Conservation (phyloP, 2,113 vertebrate species). For the Lepisosteus oculatus region DNA sequence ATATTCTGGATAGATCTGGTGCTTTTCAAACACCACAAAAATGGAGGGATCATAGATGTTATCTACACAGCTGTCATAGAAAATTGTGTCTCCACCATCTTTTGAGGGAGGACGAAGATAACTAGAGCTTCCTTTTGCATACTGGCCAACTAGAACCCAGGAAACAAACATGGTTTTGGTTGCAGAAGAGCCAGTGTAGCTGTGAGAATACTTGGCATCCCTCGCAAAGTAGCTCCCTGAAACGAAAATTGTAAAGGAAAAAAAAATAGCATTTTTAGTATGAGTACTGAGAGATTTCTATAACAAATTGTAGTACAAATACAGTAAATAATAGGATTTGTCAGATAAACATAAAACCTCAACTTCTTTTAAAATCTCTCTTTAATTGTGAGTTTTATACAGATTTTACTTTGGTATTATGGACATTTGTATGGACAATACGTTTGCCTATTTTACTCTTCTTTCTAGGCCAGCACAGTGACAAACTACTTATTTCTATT, state of each 20-base stretch:
- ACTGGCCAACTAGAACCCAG: constrained; percentile 83
- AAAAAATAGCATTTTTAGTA: not conserved
- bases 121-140: constrained; percentile 54
- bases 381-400: no score
- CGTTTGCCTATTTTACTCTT: no score
- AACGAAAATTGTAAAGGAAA: constrained; percentile 10
- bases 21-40: constrained; percentile 87
- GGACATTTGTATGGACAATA: no score
- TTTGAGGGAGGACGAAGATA: constrained; percentile 75
- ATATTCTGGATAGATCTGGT: constrained; percentile 90
- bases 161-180: constrained; percentile 74
- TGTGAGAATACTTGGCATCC: constrained; percentile 78
- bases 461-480: no score
- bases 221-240: constrained; percentile 91
- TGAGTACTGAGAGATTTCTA: not conserved
- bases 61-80: constrained; percentile 89
- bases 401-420: no score
- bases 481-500: no score
- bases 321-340: not conserved
- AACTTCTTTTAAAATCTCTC: no score
- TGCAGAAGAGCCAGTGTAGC: constrained; percentile 43
- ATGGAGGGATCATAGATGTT: constrained; percentile 67
- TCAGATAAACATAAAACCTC: no score
- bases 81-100: constrained; percentile 45
- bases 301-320: not conserved